Evolutionary conservation across 2,113 vertebrate genomes (phyloP).

Genomic region (Cinclus cinclus): DNA sequence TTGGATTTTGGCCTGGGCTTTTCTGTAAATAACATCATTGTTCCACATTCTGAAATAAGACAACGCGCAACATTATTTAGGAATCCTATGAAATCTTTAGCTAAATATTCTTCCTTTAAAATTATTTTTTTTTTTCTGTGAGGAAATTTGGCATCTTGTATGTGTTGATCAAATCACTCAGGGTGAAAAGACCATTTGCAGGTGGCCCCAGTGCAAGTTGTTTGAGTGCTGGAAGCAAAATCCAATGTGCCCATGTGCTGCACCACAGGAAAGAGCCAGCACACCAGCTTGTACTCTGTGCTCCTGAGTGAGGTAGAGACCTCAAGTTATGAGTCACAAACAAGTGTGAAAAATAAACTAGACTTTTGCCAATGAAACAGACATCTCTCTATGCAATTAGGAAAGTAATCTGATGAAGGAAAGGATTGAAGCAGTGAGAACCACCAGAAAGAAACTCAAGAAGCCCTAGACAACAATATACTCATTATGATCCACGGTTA

Average conservation of each 20-base stretch:
- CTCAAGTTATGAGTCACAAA: background rate
- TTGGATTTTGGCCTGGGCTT: background rate
- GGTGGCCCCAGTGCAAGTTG: background rate
- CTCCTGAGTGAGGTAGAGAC: background rate
- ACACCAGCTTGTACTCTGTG: background rate
- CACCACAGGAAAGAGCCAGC: background rate
- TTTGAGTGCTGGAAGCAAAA: background rate
- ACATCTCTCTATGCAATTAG: background rate
- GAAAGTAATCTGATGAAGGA: background rate
- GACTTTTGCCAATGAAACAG: background rate
- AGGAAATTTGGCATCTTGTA: background rate
- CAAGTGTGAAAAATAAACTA: background rate
- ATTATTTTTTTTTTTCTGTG: background rate
- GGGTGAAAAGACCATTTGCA: background rate
- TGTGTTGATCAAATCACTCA: background rate
- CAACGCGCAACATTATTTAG: background rate
- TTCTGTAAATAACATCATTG: background rate
- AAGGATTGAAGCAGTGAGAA: background rate
- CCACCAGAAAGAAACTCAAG: background rate
- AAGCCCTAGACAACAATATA: background rate
- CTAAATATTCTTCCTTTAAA: slow-evolving; percentile 1
- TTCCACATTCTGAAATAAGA: background rate
- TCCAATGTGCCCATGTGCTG: background rate
- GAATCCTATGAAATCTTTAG: background rate
- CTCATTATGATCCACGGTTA: background rate